Base-by-base conservation (phyloP, 2,888 invertebrate species). In the Cryptocheilus praepositus region DNA sequence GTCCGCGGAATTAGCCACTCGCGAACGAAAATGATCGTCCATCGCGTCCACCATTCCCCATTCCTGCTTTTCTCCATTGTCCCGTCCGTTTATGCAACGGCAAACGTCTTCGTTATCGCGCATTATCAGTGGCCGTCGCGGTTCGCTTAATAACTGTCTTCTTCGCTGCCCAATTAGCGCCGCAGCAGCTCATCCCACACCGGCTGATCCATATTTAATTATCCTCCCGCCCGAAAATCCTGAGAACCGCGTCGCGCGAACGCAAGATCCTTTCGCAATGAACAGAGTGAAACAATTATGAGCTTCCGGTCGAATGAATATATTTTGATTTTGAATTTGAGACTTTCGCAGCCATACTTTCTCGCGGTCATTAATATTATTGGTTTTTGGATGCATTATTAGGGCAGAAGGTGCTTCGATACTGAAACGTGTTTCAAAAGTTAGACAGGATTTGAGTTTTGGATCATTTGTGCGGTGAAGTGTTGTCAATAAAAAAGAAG, bases 131-230 rank as follows among this genome's bases (percentile, higher is more conserved):
- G 44, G 45, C 44, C 44, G 43, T 51, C 53, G n/a, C 54, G 21
- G 46, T 22, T 54, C 58, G 49, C 44, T 49, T 70, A 67, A 74
- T 79, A 79, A 80, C 71, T 59, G 67, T 65, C 70, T 72, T 68
- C 54, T 73, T 81, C 58, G 68, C 65, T 61, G 65, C 49, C 72
- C 73, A 81, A 81, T 83, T 83, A 83, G 70, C 67, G 66, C 49
- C 53, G 61, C 60, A 66, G 67, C 61, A 67, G 67, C 61, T 54
- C 21, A 70, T 54, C 64, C 69, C 52, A 66, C 60, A 49, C 44
- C 61, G 72, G 75, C 77, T 82, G 78, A 84, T 83, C 80, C 77
- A 76, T 76, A 80, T 81, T 84, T 84, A 84, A 83, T 83, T 81
- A 83, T 77, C 75, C 64, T 56, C 46, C 54, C 56, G 59, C 54